Evolutionary conservation across 2,888 invertebrate genomes (phyloP), one percentile per base, ranked within the genome.

Genomic region (Patella pellucida): DNA sequence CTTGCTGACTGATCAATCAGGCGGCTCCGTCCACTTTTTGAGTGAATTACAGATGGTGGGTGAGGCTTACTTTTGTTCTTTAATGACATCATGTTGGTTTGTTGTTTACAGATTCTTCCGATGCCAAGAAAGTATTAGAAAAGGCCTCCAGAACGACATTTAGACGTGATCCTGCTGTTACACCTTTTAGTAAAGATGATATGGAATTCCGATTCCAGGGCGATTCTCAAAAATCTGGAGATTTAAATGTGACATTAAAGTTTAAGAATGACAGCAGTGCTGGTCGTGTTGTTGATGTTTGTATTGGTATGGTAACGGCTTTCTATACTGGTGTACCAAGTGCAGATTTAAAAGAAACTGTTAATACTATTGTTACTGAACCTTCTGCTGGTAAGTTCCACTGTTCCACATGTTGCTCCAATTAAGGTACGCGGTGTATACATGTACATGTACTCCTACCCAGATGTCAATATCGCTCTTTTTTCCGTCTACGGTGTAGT

Each of bases 281-380:
- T 62, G 79, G 84, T 14, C 76, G 88, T 14, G 83, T 82, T 31
- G 85, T 88, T 11, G 84, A 85, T 70, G 83, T 86, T 7, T 84
- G 85, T 70, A 71, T 89, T 41, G 77, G 81, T 41, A 84, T 83
- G 12, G 80, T 87, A 23, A 82, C 86, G 15, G 82, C 85, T 16
- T 85, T 85, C 79, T 89, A 89, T 79, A 89, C 89, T 12, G 89
- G 89, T 1, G 85, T 88, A 19, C 84, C 88, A 11, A 80, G 83
- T 52, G 80, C 81, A 31, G 86, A 87, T 62, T 75, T 87, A 19
- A 85, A 85, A 73, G 86, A 86, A 19, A 79, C 80, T 41, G 72
- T 77, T 1, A 81, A 79, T 52, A 82, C 85, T 1, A 82, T 81
- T 56, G 82, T 85, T 11, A 91, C 97, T 0, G 93, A 86, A 78